A percentile compares a stretch with the other conserved stretches of the same genome.
Conservation (phyloP, 2,797 vertebrate genomes). For the Eospalax fontanierii region DNA sequence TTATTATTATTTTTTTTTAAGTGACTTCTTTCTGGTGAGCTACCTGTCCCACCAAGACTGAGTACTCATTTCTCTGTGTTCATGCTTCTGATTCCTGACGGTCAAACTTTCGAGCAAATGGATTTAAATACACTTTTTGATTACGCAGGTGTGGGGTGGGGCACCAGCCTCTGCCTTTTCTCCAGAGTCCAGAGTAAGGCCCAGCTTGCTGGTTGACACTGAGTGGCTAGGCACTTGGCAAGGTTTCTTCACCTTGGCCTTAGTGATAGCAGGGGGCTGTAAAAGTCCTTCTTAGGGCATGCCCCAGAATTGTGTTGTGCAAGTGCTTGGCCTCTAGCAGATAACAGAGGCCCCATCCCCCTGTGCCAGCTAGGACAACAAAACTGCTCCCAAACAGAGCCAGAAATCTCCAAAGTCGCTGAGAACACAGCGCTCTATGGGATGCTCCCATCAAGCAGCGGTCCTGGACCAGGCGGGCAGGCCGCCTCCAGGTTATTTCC, state of each 20-base stretch:
- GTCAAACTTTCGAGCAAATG: neutral
- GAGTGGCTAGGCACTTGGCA: neutral
- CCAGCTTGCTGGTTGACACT: neutral
- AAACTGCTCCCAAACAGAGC: neutral
- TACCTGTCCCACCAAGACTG: accelerated
- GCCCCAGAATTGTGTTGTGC: neutral
- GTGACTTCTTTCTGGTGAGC: too few relatives aligned
- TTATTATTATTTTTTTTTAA: too few relatives aligned
- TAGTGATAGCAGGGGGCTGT: accelerated
- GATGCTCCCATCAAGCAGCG: neutral
- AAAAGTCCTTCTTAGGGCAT: accelerated
- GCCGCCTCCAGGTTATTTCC: accelerated
- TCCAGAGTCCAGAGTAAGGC: neutral
- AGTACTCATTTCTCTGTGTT: accelerated
- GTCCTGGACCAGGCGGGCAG: neutral
- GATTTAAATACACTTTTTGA: neutral
- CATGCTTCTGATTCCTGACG: too few relatives aligned
- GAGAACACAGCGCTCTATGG: accelerated
- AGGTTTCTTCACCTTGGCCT: neutral
- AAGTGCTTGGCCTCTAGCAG: neutral
- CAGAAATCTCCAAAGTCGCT: accelerated
- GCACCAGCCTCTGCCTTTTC: neutral
- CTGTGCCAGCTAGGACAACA: too few relatives aligned
- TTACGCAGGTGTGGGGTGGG: neutral
- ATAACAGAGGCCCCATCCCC: neutral